These are phyloP conservation scores for Thymelicus sylvestris DNA, from an alignment of 2,888 invertebrate species.

Conservation along the genomic window DNA sequence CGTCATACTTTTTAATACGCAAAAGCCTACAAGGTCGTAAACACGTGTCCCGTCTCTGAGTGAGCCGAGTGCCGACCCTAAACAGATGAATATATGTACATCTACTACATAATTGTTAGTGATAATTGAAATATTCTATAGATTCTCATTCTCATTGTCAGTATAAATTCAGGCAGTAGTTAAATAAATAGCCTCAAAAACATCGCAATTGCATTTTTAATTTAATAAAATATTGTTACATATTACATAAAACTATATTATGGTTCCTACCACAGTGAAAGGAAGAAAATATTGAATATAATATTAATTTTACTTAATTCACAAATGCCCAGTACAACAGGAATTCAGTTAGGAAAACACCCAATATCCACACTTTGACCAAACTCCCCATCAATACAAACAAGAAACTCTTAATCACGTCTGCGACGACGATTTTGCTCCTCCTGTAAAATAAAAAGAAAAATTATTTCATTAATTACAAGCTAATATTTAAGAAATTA, in stretches of 20 bases:
- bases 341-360: constrained; percentile 37
- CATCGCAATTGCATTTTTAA: constrained; percentile 32
- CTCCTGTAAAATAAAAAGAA: constrained; percentile 64
- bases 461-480: too few species aligned
- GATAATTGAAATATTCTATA: too few species aligned
- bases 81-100: too few species aligned
- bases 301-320: constrained; percentile 33
- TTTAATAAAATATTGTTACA: constrained; percentile 31
- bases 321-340: constrained; percentile 40
- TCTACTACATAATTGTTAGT: too few species aligned
- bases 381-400: constrained; percentile 25
- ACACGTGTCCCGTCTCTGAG: too few species aligned
- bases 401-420: constrained; percentile 66
- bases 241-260: constrained; percentile 21
- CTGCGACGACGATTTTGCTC: constrained; percentile 81
- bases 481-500: too few species aligned
- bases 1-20: too few species aligned
- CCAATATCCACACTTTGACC: constrained; percentile 39
- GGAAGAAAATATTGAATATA: constrained; percentile 17
- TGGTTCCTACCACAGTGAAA: constrained; percentile 11
- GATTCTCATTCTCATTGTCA: too few species aligned
- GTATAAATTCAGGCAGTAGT: background rate
- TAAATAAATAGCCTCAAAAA: constrained; percentile 24
- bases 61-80: too few species aligned
- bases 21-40: too few species aligned